Base-by-base conservation (phyloP, 64 coral and sea anemone species). In the Dendronephthya gigantea region DNA sequence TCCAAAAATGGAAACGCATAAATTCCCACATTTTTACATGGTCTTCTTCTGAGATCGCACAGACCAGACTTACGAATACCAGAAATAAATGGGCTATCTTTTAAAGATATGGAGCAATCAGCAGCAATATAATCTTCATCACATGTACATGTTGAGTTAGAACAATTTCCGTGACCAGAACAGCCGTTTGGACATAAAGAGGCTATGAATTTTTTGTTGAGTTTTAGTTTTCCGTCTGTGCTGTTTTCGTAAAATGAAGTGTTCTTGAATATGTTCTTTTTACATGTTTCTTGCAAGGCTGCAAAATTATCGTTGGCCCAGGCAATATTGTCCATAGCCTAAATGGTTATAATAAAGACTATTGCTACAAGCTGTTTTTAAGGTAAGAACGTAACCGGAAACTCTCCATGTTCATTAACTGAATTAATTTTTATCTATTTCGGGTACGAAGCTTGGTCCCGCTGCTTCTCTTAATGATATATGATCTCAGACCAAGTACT, bases 181-280 rank as follows among this genome's bases (percentile, higher is more conserved):
- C 83, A 84, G 83, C 52, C 83, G 52, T 84, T 84, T 6, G 83
- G 83, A 34, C 83, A 84, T 50, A 84, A 48, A 1, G 50, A 51
- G 1, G 47, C 47, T 28, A 51, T 5, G 30, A 84, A 29, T 0
- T 23, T 35, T 27, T n/a, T 51, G 14, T 25, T 25, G 3, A 84
- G 19, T 31, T 70, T n/a, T 0, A 70, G 7, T 9, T n/a, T 70
- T 70, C 66, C 66, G 23, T 70, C 66, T 25, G 66, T 15, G 8
- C 12, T 70, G 66, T 70, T 70, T 70, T 70, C 27, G 30, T 17
- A 70, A 9, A n/a, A 70, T 31, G 66, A 70, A 70, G 27, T 70
- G 27, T 70, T 70, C 12, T 70, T 70, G 66, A 25, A 70, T 17
- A 70, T 31, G 27, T 70, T 70, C 27, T 10, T n/a, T n/a, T 17